These are phyloP conservation scores for Julus scandinavius DNA, from an alignment of 2,888 invertebrate genomes.

Conservation along the genomic window DNA sequence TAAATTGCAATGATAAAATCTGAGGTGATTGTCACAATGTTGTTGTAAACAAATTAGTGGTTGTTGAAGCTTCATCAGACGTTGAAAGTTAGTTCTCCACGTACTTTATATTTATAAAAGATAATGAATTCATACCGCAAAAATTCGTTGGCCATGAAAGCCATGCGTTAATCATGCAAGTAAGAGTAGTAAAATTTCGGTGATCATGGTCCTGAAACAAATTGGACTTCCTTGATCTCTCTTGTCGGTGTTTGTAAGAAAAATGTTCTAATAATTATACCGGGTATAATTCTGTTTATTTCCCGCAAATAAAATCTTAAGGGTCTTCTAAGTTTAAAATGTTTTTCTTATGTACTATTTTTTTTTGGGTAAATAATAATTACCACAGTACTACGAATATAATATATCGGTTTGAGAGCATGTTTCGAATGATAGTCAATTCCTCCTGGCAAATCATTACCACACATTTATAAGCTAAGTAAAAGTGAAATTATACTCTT, in stretches of 20 bases:
- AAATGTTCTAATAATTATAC: background rate
- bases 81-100: background rate
- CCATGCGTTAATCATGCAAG: background rate
- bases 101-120: background rate
- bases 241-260: background rate
- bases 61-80: background rate
- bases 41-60: background rate
- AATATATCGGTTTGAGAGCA: background rate
- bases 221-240: background rate
- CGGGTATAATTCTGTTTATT: background rate
- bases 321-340: background rate
- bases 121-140: background rate
- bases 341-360: background rate
- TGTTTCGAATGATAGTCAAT: background rate
- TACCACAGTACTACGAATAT: background rate
- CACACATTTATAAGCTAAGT: slow-evolving; percentile 23
- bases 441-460: slow-evolving; percentile 39
- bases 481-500: slow-evolving; percentile 34
- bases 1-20: no score
- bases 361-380: background rate
- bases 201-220: background rate
- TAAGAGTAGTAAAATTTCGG: background rate
- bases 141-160: background rate
- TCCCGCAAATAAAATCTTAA: slow-evolving; percentile 34
- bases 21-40: background rate